Evolutionary conservation across 2,113 vertebrate species (phyloP).

Genomic region (human (Homo sapiens)): DNA sequence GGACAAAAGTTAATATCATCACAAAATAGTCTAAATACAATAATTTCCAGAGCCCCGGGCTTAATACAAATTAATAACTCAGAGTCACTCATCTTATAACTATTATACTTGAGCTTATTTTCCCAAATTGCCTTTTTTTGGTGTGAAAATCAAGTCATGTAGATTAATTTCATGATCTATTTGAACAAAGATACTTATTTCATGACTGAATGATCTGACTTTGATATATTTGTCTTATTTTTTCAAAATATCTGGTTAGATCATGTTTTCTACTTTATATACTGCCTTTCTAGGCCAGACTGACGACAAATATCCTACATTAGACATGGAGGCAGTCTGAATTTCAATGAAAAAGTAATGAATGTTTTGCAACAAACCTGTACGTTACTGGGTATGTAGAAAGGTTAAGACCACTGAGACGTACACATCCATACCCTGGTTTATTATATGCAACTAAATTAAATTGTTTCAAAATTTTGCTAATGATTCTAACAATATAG

Average conservation of each 20-base stretch:
- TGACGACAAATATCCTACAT: neutral
- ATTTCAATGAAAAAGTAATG: neutral
- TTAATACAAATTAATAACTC: neutral
- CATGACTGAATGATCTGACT: neutral
- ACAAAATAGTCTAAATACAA: neutral
- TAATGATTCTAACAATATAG: neutral
- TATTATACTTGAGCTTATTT: neutral
- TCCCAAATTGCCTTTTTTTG: neutral
- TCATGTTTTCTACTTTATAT: neutral
- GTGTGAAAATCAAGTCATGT: neutral
- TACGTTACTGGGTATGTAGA: neutral
- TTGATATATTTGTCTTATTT: neutral
- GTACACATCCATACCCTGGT: neutral
- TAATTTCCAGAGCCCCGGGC: neutral
- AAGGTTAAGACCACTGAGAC: neutral
- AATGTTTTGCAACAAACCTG: neutral
- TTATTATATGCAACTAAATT: neutral
- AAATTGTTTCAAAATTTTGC: neutral
- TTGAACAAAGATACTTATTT: neutral
- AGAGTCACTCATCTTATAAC: neutral
- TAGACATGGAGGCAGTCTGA: neutral
- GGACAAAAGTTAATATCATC: neutral
- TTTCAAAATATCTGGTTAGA: neutral
- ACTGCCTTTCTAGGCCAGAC: neutral
- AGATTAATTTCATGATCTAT: neutral